Evolutionary conservation across 2,113 vertebrate species (phyloP).

Genomic region (Felis chaus): DNA sequence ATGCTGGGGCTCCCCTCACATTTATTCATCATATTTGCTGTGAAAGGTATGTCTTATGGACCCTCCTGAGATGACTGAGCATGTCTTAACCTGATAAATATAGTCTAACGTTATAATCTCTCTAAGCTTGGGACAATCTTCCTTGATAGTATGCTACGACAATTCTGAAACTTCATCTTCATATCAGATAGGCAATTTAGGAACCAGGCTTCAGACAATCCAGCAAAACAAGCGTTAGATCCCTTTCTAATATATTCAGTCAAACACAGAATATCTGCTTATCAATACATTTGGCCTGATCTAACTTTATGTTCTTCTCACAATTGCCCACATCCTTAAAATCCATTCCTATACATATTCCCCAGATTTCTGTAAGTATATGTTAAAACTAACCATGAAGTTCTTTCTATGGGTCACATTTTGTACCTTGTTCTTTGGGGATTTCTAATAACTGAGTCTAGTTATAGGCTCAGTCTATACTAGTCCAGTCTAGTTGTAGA

Average conservation of each 20-base stretch:
- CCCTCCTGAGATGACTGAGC: background rate
- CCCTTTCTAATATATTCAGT: background rate
- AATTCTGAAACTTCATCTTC: background rate
- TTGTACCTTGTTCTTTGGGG: background rate
- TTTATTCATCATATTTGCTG: background rate
- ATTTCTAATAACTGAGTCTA: background rate
- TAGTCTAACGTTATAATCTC: background rate
- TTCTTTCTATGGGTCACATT: background rate
- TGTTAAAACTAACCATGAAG: background rate
- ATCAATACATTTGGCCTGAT: background rate
- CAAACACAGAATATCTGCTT: background rate
- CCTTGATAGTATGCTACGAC: background rate
- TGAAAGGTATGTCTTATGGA: background rate
- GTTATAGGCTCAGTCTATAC: background rate
- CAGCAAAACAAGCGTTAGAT: background rate
- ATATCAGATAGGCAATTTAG: background rate
- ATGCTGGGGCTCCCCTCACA: background rate
- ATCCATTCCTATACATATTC: background rate
- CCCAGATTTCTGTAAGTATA: background rate
- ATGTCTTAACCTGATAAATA: background rate
- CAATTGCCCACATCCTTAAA: background rate
- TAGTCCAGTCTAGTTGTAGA: background rate
- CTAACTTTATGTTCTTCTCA: background rate
- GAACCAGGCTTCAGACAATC: background rate
- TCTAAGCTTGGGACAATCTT: background rate